A percentile compares a stretch with the other conserved stretches of the same genome.
Conservation (phyloP, 2,797 vertebrate species). For the Diglossa cyanea region DNA sequence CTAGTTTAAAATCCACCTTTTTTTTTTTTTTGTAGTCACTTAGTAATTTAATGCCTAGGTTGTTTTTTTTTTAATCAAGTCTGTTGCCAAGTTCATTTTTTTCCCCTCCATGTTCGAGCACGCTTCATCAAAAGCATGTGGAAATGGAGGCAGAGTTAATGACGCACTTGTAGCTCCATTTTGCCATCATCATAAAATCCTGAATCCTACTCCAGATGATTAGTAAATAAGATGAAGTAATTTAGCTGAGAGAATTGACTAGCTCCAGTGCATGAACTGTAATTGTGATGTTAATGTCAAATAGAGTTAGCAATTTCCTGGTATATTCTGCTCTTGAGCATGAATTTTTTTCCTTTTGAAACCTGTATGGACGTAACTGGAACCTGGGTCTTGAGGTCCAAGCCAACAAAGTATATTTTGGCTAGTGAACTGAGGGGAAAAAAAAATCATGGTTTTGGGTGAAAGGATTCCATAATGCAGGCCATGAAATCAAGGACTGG, state of each 20-base stretch:
- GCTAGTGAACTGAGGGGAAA: neutral
- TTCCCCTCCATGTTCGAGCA: neutral
- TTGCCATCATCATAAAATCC: constrained; percentile 43
- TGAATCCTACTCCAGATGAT: constrained; percentile 52
- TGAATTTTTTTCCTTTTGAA: neutral
- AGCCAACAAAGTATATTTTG: neutral
- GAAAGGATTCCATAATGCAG: neutral
- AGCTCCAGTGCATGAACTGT: constrained; percentile 38
- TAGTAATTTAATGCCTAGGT: neutral
- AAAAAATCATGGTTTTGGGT: neutral
- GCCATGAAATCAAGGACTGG: neutral
- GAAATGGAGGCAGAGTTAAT: constrained; percentile 51
- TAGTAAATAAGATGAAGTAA: constrained; percentile 66
- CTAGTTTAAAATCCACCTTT: neutral
- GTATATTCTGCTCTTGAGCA: neutral
- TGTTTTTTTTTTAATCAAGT: neutral
- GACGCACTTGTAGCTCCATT: constrained; percentile 36
- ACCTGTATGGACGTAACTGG: neutral
- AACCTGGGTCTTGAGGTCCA: neutral
- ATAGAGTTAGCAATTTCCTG: constrained; percentile 1
- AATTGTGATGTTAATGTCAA: constrained; percentile 53
- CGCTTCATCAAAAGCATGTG: neutral
- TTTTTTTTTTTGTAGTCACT: neutral
- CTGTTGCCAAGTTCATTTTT: neutral
- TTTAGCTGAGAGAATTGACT: constrained; percentile 54